Conservation (phyloP, 1,140 invertebrate genomes). For the Pemphigus obesinymphae region DNA sequence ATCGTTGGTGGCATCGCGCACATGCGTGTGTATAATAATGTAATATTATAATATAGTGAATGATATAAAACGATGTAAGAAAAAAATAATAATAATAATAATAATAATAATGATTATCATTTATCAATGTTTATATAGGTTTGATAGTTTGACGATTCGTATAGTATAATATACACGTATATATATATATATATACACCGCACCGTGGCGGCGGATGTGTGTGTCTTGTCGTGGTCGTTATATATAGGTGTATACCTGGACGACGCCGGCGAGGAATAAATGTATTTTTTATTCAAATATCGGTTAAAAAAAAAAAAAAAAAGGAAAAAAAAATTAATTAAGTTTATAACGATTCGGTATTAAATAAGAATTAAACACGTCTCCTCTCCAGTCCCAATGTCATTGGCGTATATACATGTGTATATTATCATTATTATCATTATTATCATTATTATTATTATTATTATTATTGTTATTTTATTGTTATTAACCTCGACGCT, state of each 20-base stretch:
- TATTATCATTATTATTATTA: too few relatives aligned
- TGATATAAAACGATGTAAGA: not conserved
- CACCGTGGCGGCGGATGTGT: not conserved
- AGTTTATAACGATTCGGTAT: conserved; percentile 7
- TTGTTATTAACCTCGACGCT: conserved; percentile 5
- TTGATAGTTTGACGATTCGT: not conserved
- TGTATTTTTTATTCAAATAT: not conserved
- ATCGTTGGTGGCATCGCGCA: not conserved
- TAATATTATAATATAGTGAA: not conserved
- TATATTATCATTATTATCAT: not conserved
- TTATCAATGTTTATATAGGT: conserved; percentile 19
- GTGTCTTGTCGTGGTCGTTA: not conserved
- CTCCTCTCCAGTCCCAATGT: not conserved
- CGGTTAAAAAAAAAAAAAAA: not conserved
- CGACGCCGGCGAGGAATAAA: conserved; percentile 13
- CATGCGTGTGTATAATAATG: not conserved
- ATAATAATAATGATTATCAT: conserved; percentile 4
- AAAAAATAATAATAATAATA: not conserved
- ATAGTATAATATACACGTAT: too few relatives aligned
- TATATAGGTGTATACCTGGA: not conserved
- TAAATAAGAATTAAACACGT: conserved; percentile 1
- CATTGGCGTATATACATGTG: not conserved
- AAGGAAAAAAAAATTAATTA: not conserved
- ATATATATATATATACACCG: not conserved
- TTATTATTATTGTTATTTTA: not conserved